Evolutionary conservation across 2,113 vertebrate species (phyloP).

Genomic region (Archocentrus centrarchus): DNA sequence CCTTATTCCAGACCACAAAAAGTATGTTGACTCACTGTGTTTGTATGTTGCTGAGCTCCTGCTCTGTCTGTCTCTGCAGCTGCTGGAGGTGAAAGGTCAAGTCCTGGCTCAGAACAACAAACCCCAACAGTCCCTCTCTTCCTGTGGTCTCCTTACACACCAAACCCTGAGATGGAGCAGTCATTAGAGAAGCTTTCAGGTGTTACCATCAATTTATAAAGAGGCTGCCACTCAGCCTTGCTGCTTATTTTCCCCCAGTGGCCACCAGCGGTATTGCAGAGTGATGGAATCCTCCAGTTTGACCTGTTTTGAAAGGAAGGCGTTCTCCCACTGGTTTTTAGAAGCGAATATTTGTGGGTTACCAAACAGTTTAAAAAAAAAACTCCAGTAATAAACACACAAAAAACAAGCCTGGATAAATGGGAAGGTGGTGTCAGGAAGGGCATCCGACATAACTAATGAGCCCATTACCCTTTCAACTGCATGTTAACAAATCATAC

Average conservation of each 20-base stretch:
- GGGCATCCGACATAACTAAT: background rate
- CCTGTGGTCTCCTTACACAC: constrained; percentile 22
- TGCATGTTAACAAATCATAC: background rate
- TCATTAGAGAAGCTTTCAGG: background rate
- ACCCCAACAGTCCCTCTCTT: constrained; percentile 45
- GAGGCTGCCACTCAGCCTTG: background rate
- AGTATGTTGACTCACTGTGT: constrained; percentile 62
- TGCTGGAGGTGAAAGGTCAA: constrained; percentile 71
- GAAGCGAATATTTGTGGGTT: no score
- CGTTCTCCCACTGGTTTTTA: no score
- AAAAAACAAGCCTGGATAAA: background rate
- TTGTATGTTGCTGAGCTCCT: constrained; percentile 67
- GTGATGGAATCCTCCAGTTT: background rate
- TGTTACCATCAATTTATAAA: no score
- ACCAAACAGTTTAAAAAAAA: no score
- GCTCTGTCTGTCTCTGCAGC: constrained; percentile 71
- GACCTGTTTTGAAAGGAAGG: no score
- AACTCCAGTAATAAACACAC: no score
- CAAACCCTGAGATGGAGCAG: constrained; percentile 24
- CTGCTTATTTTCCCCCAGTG: background rate
- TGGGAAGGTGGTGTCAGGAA: background rate
- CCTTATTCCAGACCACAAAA: background rate
- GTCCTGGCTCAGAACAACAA: constrained; percentile 60
- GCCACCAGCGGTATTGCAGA: background rate
- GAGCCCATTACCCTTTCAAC: background rate